phyloP scores from a whole-genome alignment of 2,113 vertebrate species.

The Megatriorchis doriae region DNA sequence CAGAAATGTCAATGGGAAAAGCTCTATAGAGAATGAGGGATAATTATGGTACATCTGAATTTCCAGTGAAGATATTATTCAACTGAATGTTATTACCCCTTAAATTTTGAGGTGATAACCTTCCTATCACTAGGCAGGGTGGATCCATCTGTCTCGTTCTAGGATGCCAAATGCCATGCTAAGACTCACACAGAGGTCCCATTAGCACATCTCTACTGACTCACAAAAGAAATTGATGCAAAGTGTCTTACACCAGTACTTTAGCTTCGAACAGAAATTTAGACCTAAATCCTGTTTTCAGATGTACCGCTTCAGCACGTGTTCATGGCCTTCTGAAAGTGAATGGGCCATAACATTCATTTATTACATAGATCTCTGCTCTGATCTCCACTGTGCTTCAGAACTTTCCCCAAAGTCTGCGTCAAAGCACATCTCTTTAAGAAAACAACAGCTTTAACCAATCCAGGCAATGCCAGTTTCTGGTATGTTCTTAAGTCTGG shows the following conservation, averaged over 20 bases:
- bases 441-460: background rate
- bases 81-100: background rate
- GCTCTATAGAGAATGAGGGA: background rate
- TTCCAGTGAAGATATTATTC: background rate
- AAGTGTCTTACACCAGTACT: background rate
- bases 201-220: background rate
- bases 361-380: background rate
- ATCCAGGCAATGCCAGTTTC: background rate
- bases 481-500: background rate
- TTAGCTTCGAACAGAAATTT: background rate
- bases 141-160: background rate
- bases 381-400: background rate
- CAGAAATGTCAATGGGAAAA: background rate
- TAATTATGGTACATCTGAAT: background rate
- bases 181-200: background rate
- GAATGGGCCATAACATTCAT: background rate
- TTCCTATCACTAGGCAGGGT: background rate
- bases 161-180: background rate
- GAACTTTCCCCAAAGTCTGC: background rate
- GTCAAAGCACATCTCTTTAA: background rate
- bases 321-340: background rate
- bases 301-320: background rate
- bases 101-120: background rate
- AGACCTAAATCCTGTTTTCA: background rate
- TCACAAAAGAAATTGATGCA: background rate